Percentiles rank a stretch among this genome's conserved stretches.
Evolutionary conservation across 2,888 invertebrate species (phyloP).

Genomic region (Andrena hattorfiana): DNA sequence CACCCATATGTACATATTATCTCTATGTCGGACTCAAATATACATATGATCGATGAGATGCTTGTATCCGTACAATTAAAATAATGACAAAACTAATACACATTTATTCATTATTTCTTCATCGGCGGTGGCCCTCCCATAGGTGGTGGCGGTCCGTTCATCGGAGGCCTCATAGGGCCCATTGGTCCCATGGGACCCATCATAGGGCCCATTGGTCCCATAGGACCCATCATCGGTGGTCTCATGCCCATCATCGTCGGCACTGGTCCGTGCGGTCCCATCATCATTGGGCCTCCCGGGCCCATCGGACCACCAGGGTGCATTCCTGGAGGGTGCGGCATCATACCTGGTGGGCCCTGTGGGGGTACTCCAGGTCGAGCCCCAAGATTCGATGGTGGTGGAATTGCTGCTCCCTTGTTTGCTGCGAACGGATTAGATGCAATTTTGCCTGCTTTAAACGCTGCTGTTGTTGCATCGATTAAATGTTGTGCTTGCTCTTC

Average conservation of each 20-base stretch:
- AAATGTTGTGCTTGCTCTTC: slow-evolving; percentile 99
- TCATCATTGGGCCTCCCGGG: slow-evolving; percentile 84
- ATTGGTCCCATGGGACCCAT: slow-evolving; percentile 89
- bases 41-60: not conserved
- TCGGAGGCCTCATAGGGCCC: slow-evolving; percentile 91
- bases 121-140: slow-evolving; percentile 81
- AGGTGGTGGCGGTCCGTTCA: slow-evolving; percentile 89
- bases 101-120: slow-evolving; percentile 62
- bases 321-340: slow-evolving; percentile 85
- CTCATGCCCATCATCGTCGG: slow-evolving; percentile 93
- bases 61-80: slow-evolving; percentile 3
- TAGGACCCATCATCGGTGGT: slow-evolving; percentile 92
- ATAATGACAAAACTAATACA: slow-evolving; percentile 1
- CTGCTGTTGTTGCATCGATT: slow-evolving; percentile 99
- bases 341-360: slow-evolving; percentile 88
- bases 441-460: slow-evolving; percentile 98
- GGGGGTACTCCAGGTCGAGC: slow-evolving; percentile 85
- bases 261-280: slow-evolving; percentile 88
- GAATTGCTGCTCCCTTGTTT: slow-evolving; percentile 91
- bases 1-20: slow-evolving; percentile 13
- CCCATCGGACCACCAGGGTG: slow-evolving; percentile 86
- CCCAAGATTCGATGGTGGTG: slow-evolving; percentile 89
- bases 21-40: slow-evolving; percentile 10
- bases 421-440: slow-evolving; percentile 95
- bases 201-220: slow-evolving; percentile 89